Conservation (phyloP, 1,140 invertebrate genomes). For the Magallana angulata region DNA sequence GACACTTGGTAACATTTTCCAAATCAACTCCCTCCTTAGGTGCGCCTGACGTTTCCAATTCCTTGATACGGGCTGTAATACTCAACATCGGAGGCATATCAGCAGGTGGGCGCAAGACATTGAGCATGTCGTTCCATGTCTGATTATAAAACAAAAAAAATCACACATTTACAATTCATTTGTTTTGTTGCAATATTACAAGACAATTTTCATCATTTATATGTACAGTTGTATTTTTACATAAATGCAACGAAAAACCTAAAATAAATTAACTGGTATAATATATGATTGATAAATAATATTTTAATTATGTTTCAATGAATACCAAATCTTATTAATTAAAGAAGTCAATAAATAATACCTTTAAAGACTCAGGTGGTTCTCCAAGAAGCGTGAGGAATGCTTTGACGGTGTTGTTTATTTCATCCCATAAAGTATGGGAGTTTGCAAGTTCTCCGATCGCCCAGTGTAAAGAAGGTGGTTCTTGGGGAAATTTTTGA, state of each 20-base stretch:
- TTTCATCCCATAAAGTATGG: not conserved
- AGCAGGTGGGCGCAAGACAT: not conserved
- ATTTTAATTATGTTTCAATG: not conserved
- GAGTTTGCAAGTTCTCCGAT: not conserved
- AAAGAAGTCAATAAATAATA: not conserved
- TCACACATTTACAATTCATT: too few species aligned
- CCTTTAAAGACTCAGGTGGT: not conserved
- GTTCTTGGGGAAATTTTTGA: not conserved
- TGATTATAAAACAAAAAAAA: not conserved
- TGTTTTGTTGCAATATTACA: too few species aligned
- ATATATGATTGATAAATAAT: too few species aligned
- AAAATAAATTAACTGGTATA: too few species aligned
- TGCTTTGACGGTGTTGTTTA: not conserved
- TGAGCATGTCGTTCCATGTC: conserved; percentile 10
- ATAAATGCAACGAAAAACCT: too few species aligned
- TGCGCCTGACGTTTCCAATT: not conserved
- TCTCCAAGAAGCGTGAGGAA: not conserved
- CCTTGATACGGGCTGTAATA: not conserved
- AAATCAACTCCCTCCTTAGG: not conserved
- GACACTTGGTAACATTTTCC: not conserved
- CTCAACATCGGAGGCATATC: not conserved
- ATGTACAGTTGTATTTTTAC: too few species aligned
- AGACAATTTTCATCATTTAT: too few species aligned
- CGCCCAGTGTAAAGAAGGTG: not conserved
- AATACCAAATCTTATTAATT: not conserved